Conservation (phyloP, 2,113 vertebrate genomes). For the rat (Rattus norvegicus) region GRCr8 NC_086032.1:73355501-73356000, state of each 20-base stretch:
- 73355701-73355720: neutral
- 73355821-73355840: neutral
- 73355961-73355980: neutral
- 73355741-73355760: neutral
- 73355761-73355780: neutral
- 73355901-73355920: neutral
- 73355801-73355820: neutral
- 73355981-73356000: neutral
- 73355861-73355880: neutral
- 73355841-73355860: neutral
- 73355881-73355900: neutral
- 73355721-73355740: neutral
- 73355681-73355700: neutral
- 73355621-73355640: neutral
- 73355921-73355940: neutral
- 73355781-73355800: neutral
- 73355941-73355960: neutral
- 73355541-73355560: neutral
- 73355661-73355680: rapidly evolving
- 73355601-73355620: neutral
- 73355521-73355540: rapidly evolving
- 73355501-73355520: neutral
- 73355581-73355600: neutral
- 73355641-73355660: neutral
- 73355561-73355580: neutral